A percentile compares a stretch with the other conserved stretches of the same genome.
Evolutionary conservation across 1,140 invertebrate genomes (phyloP).

Genomic region (Nasonia giraulti): DNA sequence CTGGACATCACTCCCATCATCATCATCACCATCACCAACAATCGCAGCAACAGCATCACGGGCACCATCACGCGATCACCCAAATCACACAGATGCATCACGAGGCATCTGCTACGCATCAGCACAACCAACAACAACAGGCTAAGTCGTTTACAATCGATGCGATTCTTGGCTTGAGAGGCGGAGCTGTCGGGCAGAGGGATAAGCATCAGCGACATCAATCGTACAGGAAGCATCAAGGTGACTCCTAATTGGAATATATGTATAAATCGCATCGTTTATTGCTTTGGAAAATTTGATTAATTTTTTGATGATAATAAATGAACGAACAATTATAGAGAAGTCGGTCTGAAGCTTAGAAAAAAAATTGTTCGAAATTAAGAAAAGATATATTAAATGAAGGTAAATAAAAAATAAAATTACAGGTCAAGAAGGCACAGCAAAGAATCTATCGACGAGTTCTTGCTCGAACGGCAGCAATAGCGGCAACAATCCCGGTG

Average conservation of each 20-base stretch:
- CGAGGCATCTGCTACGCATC: constrained; percentile 57
- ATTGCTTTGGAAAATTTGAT: background rate
- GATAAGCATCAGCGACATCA: constrained; percentile 69
- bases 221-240: constrained; percentile 67
- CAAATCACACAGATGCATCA: constrained; percentile 66
- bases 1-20: constrained; percentile 53
- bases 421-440: constrained; percentile 64
- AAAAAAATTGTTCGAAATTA: no score
- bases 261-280: constrained; percentile 2
- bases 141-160: constrained; percentile 87
- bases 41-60: constrained; percentile 8
- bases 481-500: constrained; percentile 60
- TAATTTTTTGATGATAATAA: no score
- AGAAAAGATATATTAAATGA: background rate
- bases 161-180: constrained; percentile 83
- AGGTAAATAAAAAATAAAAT: background rate
- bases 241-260: constrained; percentile 47
- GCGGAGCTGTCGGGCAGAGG: constrained; percentile 61
- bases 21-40: constrained; percentile 42
- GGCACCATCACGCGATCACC: constrained; percentile 40
- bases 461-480: constrained; percentile 76
- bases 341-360: background rate
- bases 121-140: constrained; percentile 69
- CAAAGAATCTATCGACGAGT: constrained; percentile 77
- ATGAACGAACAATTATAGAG: no score